Base-by-base conservation (phyloP, 2,113 vertebrate species). In the Pluvialis apricaria region DNA sequence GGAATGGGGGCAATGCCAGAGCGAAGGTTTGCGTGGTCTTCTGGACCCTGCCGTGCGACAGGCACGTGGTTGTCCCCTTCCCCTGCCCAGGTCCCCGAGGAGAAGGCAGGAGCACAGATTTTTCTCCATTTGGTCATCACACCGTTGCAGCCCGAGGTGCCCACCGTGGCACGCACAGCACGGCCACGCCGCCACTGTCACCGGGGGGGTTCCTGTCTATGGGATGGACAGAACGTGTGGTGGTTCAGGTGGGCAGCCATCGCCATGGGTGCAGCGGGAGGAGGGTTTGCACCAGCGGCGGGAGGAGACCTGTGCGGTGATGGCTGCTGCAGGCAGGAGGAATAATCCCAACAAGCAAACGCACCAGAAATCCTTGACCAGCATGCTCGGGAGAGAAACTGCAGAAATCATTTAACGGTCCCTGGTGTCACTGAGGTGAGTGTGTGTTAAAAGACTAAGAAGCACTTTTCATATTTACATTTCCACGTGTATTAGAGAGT, bases 141-240 rank as follows among this genome's bases (percentile, higher is more conserved):
- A 8, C 29, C 4, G 0, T 4, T 22, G 40, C 62, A 57, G 70
- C 29, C 40, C 1, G 1, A 28, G 22, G 21, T 26, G 36, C 36
- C 68, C 14, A 2, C 40, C 15, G 0, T 4, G 42, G n/a, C 28
- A 4, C 13, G 0, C 4, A 2, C 3, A 6, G 24, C 16, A 15
- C 1, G 0, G 49, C 57, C 44, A 6, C 0, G 2, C 31, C 31
- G 7, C 16, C 3, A 1, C n/a, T 70, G 44, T 65, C 68, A 7
- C 51, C n/a, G 0, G 2, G 28, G 34, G 31, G 19, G 10, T 2
- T 55, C 31, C 2, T 8, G 4, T 7, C 19, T 3, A 13, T 4
- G n/a, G 28, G 29, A 4, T 15, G 68, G 21, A 31, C 17, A 12
- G 49, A 17, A 21, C 4, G 0, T 1, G 3, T 2, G 2, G 57